Conservation (phyloP, 2,797 vertebrate genomes). For the Xyrichtys novacula region DNA sequence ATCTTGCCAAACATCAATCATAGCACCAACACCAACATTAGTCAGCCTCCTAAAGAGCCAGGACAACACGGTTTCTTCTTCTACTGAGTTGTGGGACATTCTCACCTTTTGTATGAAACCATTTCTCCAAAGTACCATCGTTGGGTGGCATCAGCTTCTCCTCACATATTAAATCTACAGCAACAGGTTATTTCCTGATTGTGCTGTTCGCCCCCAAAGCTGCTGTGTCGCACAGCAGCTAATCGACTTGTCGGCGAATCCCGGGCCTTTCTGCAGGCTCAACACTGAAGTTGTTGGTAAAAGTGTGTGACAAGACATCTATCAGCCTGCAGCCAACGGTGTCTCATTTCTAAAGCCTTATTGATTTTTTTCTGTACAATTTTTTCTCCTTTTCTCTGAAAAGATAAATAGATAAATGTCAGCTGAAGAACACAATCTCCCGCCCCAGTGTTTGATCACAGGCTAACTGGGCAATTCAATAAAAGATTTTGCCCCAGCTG, state of each 20-base stretch:
- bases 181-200: conserved; percentile 10
- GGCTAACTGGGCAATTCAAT: conserved; percentile 76
- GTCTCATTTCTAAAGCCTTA: conserved; percentile 63
- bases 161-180: neutral
- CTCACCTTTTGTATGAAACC: no score
- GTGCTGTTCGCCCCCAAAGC: neutral
- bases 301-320: conserved; percentile 68
- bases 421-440: conserved; percentile 58
- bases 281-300: conserved; percentile 55
- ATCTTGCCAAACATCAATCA: no score
- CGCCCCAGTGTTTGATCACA: conserved; percentile 72
- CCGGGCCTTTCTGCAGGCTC: conserved; percentile 30
- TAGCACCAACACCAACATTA: no score
- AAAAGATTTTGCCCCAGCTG: conserved; percentile 68
- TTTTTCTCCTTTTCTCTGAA: conserved; percentile 41
- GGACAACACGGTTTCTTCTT: no score
- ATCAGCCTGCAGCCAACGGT: conserved; percentile 54
- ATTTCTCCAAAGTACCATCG: no score
- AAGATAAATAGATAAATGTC: conserved; percentile 73
- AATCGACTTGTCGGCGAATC: conserved; percentile 52
- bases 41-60: no score
- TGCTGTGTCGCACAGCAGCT: conserved; percentile 26
- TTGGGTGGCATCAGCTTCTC: conserved; percentile 12
- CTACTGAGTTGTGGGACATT: no score
- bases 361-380: conserved; percentile 52